Percentiles rank a stretch among this genome's conserved stretches.
Evolutionary conservation across 2,113 vertebrate species (phyloP).

Genomic region (Mirounga angustirostris): DNA sequence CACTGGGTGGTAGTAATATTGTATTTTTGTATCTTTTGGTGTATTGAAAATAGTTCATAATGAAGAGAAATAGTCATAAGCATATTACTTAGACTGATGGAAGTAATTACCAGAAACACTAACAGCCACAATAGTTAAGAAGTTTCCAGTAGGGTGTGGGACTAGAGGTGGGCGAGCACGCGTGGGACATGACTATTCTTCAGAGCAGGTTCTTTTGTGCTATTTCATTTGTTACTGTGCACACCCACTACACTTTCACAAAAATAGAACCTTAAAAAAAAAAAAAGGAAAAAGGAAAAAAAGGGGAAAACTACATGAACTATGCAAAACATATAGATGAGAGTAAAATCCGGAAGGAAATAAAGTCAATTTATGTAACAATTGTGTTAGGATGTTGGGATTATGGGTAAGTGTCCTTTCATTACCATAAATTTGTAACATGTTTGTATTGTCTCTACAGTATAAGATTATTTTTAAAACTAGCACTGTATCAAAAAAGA

Average conservation of each 20-base stretch:
- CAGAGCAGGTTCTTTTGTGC: background rate
- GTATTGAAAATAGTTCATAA: background rate
- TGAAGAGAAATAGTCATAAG: background rate
- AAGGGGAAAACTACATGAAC: background rate
- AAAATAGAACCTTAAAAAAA: conserved; percentile 7
- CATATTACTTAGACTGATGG: background rate
- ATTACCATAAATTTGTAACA: background rate
- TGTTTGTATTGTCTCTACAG: background rate
- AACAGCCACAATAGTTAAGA: background rate
- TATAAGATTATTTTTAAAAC: background rate
- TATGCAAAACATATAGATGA: background rate
- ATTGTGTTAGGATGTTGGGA: background rate
- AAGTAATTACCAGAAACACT: conserved; percentile 28
- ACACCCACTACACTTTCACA: background rate
- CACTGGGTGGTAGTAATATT: background rate
- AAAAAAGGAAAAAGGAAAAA: background rate
- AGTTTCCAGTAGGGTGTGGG: background rate
- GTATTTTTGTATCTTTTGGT: background rate
- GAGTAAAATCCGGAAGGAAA: background rate
- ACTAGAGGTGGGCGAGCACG: background rate
- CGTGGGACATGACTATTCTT: background rate
- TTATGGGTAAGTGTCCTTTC: background rate
- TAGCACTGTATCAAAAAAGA: background rate
- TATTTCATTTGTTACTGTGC: background rate
- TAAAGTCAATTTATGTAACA: background rate